A percentile compares a stretch with the other conserved stretches of the same genome.
Evolutionary conservation across 1,140 invertebrate species (phyloP).

Genomic region (Nebria ingens): DNA sequence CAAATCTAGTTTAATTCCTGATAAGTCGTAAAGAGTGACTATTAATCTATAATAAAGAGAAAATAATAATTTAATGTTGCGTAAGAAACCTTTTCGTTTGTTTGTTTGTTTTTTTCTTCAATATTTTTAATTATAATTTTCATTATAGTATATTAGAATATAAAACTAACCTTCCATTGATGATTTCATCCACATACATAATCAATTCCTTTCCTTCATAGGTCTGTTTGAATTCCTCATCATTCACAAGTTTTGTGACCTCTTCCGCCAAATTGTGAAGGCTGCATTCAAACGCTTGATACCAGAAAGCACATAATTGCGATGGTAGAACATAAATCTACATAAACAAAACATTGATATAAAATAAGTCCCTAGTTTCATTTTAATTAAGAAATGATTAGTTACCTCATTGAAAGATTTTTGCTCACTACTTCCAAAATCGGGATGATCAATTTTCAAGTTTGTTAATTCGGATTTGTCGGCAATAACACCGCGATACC

Average conservation of each 20-base stretch:
- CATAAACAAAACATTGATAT: conserved; percentile 16
- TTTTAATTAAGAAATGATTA: not conserved
- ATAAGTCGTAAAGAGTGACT: conserved; percentile 42
- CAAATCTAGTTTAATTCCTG: conserved; percentile 45
- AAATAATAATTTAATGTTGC: too few species aligned
- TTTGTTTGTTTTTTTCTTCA: too few species aligned
- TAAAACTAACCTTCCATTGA: conserved; percentile 40
- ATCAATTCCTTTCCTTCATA: conserved; percentile 34
- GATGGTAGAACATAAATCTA: conserved; percentile 42
- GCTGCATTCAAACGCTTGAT: conserved; percentile 42
- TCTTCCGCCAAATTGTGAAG: conserved; percentile 11
- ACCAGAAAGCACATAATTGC: conserved; percentile 42
- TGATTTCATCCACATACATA: conserved; percentile 44
- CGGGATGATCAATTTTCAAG: not conserved
- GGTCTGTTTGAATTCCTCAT: conserved; percentile 24
- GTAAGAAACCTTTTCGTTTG: too few species aligned
- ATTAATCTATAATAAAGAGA: conserved; percentile 39
- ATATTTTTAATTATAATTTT: not conserved
- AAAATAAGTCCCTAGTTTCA: too few species aligned
- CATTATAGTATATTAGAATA: not conserved
- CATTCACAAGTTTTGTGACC: not conserved
- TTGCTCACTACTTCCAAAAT: not conserved
- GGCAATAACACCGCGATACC: not conserved
- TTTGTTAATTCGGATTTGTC: not conserved
- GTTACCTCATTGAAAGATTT: not conserved